phyloP scores from a whole-genome alignment of 2,888 invertebrate genomes.

The Plebejus melissa region DNA sequence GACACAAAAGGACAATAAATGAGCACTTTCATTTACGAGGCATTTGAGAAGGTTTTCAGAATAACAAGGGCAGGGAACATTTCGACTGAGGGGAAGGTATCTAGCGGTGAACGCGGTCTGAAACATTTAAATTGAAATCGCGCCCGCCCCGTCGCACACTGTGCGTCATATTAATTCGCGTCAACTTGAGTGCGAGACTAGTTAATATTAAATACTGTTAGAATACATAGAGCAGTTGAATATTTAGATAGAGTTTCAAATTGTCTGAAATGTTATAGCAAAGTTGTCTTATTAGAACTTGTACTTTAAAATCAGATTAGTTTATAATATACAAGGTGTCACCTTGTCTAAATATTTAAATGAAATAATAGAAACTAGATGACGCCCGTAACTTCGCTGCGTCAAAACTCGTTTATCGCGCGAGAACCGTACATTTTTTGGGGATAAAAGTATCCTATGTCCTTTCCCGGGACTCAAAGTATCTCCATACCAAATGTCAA shows the following conservation, averaged over 20 bases:
- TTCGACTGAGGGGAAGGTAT: conserved; percentile 46
- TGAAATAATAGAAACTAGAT: too few species aligned
- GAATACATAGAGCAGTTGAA: not conserved
- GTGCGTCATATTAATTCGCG: not conserved
- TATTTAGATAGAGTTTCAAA: not conserved
- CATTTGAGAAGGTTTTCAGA: conserved; percentile 42
- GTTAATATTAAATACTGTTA: not conserved
- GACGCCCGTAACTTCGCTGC: too few species aligned
- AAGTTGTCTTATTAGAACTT: not conserved
- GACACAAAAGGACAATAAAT: not conserved
- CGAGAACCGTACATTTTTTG: too few species aligned
- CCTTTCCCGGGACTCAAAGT: too few species aligned
- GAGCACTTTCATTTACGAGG: conserved; percentile 1
- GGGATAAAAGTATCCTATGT: too few species aligned
- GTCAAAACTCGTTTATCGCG: too few species aligned
- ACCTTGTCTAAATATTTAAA: too few species aligned
- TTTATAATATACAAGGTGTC: too few species aligned
- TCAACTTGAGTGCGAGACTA: not conserved
- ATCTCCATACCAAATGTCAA: too few species aligned
- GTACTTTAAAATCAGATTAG: not conserved
- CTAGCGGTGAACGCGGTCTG: conserved; percentile 56
- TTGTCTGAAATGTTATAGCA: not conserved
- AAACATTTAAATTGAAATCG: conserved; percentile 67
- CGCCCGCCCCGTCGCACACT: conserved; percentile 52
- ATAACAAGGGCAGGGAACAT: conserved; percentile 68